Base-by-base conservation (phyloP, 2,888 invertebrate genomes). In the Leucozona laternaria region DNA sequence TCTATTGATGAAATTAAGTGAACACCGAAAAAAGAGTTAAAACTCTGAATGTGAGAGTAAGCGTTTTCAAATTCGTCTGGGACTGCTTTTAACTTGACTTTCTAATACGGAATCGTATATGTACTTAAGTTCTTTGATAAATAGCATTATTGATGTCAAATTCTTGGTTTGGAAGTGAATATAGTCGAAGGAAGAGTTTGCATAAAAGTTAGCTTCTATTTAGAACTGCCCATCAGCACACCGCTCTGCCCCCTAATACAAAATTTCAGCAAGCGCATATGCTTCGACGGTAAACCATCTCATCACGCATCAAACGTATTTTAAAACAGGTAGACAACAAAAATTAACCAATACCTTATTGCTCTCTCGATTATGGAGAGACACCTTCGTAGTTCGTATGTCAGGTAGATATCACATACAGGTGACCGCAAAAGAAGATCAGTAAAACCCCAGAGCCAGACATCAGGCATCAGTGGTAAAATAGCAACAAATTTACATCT, bases 401-500 rank as follows among this genome's bases (percentile, higher is more conserved):
- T 25, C 25, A 25, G 25, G 25, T 45, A 25, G 50, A 53, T 50
- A 68, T 37, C 68, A 53, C 17, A n/a, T n/a, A 53, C 34, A 79
- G 55, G 37, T 73, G 83, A 79, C 73, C 73, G 48, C 79, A 79
- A 53, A 60, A 73, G 75, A 76, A 80, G 71, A 76, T 66, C 71
- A 72, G 20, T 43, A 45, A 68, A 68, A 79, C 71, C 68, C 43
- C 71, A 40, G 73, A 60, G 60, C 20, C 81, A 66, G 55, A 48
- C 60, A 72, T 40, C 15, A 60, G 40, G 4, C 17, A 45, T 4
- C 0, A 60, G 50, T 72, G 60, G 45, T 55, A 73, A n/a, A n/a
- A 72, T 60, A 75, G 57, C 66, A 70, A 64, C 73, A 58, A 86
- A 86, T 86, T 86, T 86, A 86, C 82, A 86, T 79, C 71, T 75